Base-by-base conservation (phyloP, 2,113 vertebrate genomes). In the Tichodroma muraria region DNA sequence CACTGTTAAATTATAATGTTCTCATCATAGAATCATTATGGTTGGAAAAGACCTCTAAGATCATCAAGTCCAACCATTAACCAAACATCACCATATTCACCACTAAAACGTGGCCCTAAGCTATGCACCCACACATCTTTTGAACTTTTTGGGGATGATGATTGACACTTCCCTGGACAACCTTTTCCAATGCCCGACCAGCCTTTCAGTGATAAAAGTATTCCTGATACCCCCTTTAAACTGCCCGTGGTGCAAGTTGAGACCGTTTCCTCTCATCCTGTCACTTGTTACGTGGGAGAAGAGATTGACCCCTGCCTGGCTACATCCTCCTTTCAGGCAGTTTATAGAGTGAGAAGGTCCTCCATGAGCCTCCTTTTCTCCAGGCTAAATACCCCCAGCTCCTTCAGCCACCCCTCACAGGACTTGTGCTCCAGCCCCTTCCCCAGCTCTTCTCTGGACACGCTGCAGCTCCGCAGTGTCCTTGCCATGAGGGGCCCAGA, bases 51-150 rank as follows among this genome's bases (percentile, higher is more conserved):
- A 35, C 14, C 24, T 25, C n/a, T 68, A 40, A 18, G 25, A 47
- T 47, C 30, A 25, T 87, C 11, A 40, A 35, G 21, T 54, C 64
- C 30, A 82, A 15, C 47, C 31, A 30, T 22, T 68, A 30, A 81
- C 11, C 15, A 59, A 30, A 21, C 13, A 54, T 52, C 23, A 66
- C 37, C 4, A 8, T 8, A 6, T 42, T 69, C 11, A 35, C 24
- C 40, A 30, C 47, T 69, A 76, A 61, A 28, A n/a, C 7, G 23
- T 35, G 17, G 7, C 54, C 40, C 63, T 61, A 33, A 54, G 25
- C 47, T 31, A 16, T 47, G 60, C 1, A 0, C 42, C 54, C 49
- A 2, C 13, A 11, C 0, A 0, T 47, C 17, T 27, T 89, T 47
- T 8, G 21, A 42, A 49, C 63, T 27, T 60, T 60, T 40, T 14